Percentiles rank a stretch among this genome's conserved stretches.
Conservation (phyloP, 2,888 invertebrate genomes). For the Helicoverpa assulta region DNA sequence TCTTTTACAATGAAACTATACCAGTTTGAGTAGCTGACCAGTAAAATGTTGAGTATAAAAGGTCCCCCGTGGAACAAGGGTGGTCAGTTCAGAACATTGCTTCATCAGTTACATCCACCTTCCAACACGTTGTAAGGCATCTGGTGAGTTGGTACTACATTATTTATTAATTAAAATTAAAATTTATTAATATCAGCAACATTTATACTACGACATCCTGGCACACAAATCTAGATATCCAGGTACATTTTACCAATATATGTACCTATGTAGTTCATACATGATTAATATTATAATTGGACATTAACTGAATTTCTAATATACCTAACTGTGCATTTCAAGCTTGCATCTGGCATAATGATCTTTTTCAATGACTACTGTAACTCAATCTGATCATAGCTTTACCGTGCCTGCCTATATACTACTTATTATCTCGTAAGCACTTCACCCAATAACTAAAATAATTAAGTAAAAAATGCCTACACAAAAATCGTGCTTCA, state of each 20-base stretch:
- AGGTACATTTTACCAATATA: too few species aligned
- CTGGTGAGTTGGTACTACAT: constrained; percentile 51
- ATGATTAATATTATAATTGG: too few species aligned
- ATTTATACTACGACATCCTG: too few species aligned
- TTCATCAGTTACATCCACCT: constrained; percentile 60
- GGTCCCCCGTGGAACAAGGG: constrained; percentile 60
- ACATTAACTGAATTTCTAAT: too few species aligned
- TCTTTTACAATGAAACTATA: constrained; percentile 36
- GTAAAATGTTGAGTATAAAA: constrained; percentile 77
- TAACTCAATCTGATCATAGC: background rate
- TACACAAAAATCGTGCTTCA: constrained; percentile 32
- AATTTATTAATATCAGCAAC: too few species aligned
- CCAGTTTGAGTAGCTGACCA: constrained; percentile 47
- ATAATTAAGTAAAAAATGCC: constrained; percentile 5
- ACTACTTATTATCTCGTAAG: too few species aligned
- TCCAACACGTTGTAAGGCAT: constrained; percentile 57
- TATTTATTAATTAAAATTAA: too few species aligned
- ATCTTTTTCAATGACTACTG: background rate
- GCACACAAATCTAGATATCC: too few species aligned
- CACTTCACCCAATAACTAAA: too few species aligned
- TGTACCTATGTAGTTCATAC: too few species aligned
- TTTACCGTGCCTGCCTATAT: too few species aligned
- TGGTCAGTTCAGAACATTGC: constrained; percentile 80
- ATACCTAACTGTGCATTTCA: background rate
- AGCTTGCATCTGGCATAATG: background rate